Evolutionary conservation across 2,113 vertebrate species (phyloP).

Genomic region (Machaerirhynchus nigripectus): DNA sequence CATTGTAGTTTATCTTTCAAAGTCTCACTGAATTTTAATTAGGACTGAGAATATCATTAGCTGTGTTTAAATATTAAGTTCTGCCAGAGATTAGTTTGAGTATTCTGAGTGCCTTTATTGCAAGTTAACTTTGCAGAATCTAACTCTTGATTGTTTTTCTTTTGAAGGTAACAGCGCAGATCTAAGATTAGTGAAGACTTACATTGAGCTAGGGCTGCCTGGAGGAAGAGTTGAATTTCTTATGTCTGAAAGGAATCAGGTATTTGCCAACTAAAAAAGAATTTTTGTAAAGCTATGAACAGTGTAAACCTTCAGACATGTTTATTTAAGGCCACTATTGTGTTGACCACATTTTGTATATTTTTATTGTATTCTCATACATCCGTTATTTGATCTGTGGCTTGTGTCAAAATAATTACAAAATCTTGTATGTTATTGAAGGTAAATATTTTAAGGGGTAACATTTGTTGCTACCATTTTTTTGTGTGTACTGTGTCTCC

Average conservation of each 20-base stretch:
- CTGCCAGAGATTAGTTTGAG: background rate
- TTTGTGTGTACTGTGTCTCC: background rate
- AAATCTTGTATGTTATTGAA: background rate
- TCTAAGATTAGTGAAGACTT: slow-evolving; percentile 95
- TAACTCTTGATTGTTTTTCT: slow-evolving; percentile 31
- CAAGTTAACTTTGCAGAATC: background rate
- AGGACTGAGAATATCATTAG: background rate
- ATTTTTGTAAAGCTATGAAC: background rate
- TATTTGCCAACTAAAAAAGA: slow-evolving; percentile 48
- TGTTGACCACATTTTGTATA: background rate
- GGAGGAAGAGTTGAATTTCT: slow-evolving; percentile 94
- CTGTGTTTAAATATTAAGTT: slow-evolving; percentile 3
- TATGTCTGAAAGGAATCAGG: slow-evolving; percentile 99
- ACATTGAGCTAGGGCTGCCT: slow-evolving; percentile 94
- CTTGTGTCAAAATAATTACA: background rate
- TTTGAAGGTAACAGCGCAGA: slow-evolving; percentile 94
- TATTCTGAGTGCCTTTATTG: background rate
- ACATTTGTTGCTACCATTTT: background rate
- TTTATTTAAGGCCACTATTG: background rate
- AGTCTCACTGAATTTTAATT: slow-evolving; percentile 1
- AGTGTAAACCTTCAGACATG: background rate
- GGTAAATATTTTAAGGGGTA: background rate
- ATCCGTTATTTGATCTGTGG: background rate
- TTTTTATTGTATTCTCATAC: background rate
- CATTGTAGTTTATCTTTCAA: background rate